Evolutionary conservation across 2,113 vertebrate species (phyloP).

Genomic region (Synchiropus splendidus): DNA sequence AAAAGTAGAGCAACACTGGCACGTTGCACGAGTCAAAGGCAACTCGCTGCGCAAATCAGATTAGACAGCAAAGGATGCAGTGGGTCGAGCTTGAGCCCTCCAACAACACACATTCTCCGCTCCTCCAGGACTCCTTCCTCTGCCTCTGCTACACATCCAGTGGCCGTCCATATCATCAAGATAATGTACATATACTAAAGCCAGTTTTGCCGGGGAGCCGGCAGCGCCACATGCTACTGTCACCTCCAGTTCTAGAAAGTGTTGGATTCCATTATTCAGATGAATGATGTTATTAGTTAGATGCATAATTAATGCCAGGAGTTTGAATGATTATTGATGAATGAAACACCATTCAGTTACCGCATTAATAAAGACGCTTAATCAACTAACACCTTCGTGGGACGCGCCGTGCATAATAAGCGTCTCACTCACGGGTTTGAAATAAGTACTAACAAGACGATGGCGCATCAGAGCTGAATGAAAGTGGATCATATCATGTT

Average conservation of each 20-base stretch:
- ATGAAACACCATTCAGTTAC: conserved; percentile 6
- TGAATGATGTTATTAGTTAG: conserved; percentile 18
- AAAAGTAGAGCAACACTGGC: conserved; percentile 39
- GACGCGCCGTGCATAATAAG: no score
- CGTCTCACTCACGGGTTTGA: no score
- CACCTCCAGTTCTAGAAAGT: conserved; percentile 8
- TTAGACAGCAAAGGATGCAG: conserved; percentile 49
- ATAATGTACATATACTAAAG: conserved; percentile 45
- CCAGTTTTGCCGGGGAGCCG: conserved; percentile 17
- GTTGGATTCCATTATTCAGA: conserved; percentile 16
- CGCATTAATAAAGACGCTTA: not conserved
- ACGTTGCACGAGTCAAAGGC: conserved; percentile 25
- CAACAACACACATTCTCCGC: conserved; percentile 17
- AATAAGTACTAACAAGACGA: no score
- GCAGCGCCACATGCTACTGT: no score
- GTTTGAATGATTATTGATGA: conserved; percentile 18
- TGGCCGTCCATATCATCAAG: conserved; percentile 35
- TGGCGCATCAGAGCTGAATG: no score
- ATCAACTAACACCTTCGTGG: conserved; percentile 7
- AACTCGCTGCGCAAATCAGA: conserved; percentile 52
- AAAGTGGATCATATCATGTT: no score
- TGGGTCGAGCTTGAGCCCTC: conserved; percentile 39
- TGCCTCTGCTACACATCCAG: conserved; percentile 42
- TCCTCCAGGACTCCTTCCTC: conserved; percentile 16
- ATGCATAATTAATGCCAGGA: conserved; percentile 22